phyloP scores from a whole-genome alignment of 2,888 invertebrate species.

The Vannuccia rotundouncinata region DNA sequence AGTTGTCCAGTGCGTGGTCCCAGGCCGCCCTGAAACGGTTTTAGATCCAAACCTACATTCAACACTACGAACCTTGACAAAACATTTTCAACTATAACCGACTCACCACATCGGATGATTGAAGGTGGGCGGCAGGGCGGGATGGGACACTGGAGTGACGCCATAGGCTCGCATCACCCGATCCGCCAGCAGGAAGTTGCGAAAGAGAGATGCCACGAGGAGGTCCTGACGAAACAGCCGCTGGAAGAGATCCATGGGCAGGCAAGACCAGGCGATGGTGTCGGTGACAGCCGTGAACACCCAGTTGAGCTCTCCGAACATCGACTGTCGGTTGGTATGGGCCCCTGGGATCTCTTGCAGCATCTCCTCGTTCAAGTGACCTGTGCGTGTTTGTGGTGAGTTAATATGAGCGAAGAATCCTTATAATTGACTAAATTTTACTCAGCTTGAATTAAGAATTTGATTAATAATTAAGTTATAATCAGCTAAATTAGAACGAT shows the following conservation, averaged over 20 bases:
- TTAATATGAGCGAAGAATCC: too few species aligned
- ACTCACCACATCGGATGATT: constrained; percentile 63
- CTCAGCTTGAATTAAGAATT: too few species aligned
- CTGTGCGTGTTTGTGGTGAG: constrained; percentile 32
- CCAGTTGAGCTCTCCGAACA: constrained; percentile 98
- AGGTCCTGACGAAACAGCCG: constrained; percentile 92
- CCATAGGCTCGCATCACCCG: constrained; percentile 89
- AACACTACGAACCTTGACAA: too few species aligned
- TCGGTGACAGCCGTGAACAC: constrained; percentile 99
- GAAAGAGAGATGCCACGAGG: constrained; percentile 90
- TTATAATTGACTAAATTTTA: too few species aligned
- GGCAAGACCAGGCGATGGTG: constrained; percentile 77
- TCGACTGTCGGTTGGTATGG: constrained; percentile 83
- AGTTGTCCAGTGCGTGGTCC: constrained; percentile 91
- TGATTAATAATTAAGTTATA: too few species aligned
- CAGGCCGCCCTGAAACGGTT: constrained; percentile 64
- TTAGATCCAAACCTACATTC: too few species aligned
- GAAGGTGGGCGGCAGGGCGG: constrained; percentile 81
- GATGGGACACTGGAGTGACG: constrained; percentile 88
- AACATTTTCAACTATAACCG: too few species aligned
- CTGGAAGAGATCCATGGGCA: constrained; percentile 75
- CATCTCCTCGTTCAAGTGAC: constrained; percentile 18
- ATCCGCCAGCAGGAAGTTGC: constrained; percentile 92
- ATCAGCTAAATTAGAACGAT: too few species aligned
- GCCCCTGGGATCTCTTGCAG: constrained; percentile 80